Conservation (phyloP, 2,113 vertebrate species). For the Clupea harengus region DNA sequence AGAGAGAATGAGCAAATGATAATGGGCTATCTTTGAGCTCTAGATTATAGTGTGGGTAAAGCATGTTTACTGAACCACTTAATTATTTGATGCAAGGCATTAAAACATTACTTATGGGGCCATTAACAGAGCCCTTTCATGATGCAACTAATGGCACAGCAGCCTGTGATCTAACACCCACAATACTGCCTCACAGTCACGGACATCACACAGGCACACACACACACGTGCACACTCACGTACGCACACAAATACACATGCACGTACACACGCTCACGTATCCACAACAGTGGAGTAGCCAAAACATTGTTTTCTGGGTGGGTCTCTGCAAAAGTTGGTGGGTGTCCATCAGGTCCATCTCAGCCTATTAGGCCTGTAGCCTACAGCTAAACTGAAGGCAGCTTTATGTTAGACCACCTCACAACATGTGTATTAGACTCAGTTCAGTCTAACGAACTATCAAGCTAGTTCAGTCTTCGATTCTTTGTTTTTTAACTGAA, state of each 20-base stretch:
- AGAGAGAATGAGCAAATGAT: not conserved
- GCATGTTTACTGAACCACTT: conserved; percentile 13
- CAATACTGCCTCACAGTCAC: not conserved
- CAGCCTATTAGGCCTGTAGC: too few species aligned
- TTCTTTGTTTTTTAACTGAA: too few species aligned
- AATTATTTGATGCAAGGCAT: not conserved
- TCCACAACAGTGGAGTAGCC: not conserved
- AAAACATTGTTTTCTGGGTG: too few species aligned
- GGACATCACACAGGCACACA: not conserved
- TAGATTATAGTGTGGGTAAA: conserved; percentile 11
- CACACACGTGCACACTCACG: not conserved
- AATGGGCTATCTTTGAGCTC: conserved; percentile 3
- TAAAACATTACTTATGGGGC: conserved; percentile 16
- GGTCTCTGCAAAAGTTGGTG: too few species aligned
- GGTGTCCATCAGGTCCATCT: too few species aligned
- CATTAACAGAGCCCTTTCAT: not conserved
- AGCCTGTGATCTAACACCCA: conserved; percentile 1
- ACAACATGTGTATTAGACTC: too few species aligned
- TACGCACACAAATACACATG: not conserved
- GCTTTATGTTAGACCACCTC: too few species aligned
- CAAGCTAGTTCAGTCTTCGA: too few species aligned
- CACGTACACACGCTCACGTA: not conserved
- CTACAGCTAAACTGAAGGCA: too few species aligned
- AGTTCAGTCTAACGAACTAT: too few species aligned
- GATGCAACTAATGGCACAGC: not conserved